Base-by-base conservation (phyloP, 1,140 invertebrate species). In the Eumeta japonica region DNA sequence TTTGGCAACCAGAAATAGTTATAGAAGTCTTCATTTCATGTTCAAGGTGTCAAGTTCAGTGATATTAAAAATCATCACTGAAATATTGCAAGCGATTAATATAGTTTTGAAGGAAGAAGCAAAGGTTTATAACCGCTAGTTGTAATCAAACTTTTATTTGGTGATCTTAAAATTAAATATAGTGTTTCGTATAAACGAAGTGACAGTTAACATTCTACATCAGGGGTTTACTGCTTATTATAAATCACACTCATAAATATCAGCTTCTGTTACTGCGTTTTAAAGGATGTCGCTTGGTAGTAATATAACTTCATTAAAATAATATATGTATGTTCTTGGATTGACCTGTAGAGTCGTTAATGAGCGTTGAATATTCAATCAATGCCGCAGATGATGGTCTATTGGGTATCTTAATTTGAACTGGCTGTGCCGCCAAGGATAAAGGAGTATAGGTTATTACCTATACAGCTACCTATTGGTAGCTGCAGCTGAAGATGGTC, bases 1-100 rank as follows among this genome's bases (percentile, higher is more conserved):
- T n/a, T 48, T 58, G 31, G 50, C 50, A 10, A 55, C 43, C 18
- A 52, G 55, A 46, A 52, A 58, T 37, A 38, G 33, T 31, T 55
- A 37, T 35, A 33, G 28, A 37, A 55, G 52, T 31, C 37, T 55
- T 10, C 45, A 50, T 43, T 43, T 55, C 37, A 38, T 45, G 35
- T 45, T 50, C 34, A 50, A 49, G 35, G 20, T 45, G 14, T 50
- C 48, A 28, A 20, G 17, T 34, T 14, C 35, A 30, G 11, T n/a
- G 13, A 50, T 50, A 29, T 41, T 31, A 10, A 28, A 16, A 37
- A 52, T n/a, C 50, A 14, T 43, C 30, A 47, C 43, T 16, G 47
- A 51, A 42, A 46, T 51, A 14, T 50, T 46, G 18, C 18, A 28
- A 35, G 47, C 49, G 16, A 3, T 51, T 10, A 47, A 45, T 41